These are phyloP conservation scores for Porites australiensis DNA, from an alignment of 64 coral and sea anemone species.

Conservation along the genomic window DNA sequence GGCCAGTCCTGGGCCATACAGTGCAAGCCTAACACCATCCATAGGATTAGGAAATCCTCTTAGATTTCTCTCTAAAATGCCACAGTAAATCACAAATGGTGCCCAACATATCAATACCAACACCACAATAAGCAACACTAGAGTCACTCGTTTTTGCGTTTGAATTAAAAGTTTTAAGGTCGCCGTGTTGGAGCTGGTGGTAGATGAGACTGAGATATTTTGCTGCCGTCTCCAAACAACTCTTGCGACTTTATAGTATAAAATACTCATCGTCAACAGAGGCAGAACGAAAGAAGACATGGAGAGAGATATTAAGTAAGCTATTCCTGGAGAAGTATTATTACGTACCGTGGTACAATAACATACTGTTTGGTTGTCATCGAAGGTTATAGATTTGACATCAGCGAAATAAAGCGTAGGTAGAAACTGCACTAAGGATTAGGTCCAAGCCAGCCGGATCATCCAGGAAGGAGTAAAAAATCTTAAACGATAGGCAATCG, in stretches of 20 bases:
- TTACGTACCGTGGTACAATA: conserved; percentile 83
- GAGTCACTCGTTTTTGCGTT: conserved; percentile 68
- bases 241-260: conserved; percentile 55
- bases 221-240: conserved; percentile 61
- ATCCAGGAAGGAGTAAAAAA: conserved; percentile 47
- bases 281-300: conserved; percentile 70
- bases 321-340: conserved; percentile 1
- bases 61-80: conserved; percentile 61
- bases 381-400: conserved; percentile 35
- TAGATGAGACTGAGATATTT: conserved; percentile 55
- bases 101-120: conserved; percentile 72
- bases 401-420: conserved; percentile 86
- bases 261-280: conserved; percentile 71
- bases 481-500: conserved; percentile 19
- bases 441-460: conserved; percentile 53
- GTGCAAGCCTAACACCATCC: conserved; percentile 41
- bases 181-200: not conserved
- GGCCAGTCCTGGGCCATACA: conserved; percentile 49
- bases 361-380: conserved; percentile 45
- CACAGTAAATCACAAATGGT: conserved; percentile 76
- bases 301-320: conserved; percentile 53
- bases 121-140: conserved; percentile 64
- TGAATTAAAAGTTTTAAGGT: conserved; percentile 16
- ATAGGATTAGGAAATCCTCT: conserved; percentile 71
- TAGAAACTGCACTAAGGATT: conserved; percentile 32